Evolutionary conservation across 2,113 vertebrate genomes (phyloP).

Genomic region (Melanostigma gelatinosum): DNA sequence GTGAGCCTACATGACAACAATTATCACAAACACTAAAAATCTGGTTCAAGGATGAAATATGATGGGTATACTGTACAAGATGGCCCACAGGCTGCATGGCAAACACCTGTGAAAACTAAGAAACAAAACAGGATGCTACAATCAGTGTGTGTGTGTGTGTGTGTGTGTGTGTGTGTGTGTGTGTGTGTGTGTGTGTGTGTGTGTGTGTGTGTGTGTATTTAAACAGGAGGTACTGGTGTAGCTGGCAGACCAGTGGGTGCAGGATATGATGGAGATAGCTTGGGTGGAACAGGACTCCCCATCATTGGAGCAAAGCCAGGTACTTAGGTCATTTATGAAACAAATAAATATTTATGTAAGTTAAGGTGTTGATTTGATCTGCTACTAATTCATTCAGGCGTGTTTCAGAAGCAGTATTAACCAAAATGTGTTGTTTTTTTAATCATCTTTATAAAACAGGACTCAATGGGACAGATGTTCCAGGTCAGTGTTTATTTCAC

Average conservation of each 20-base stretch:
- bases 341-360: background rate
- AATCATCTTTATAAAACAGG: constrained; percentile 55
- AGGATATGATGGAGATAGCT: constrained; percentile 63
- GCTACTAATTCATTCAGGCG: background rate
- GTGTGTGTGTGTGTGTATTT: constrained; percentile 22
- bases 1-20: background rate
- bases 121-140: background rate
- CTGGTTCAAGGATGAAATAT: background rate
- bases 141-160: constrained; percentile 20
- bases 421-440: background rate
- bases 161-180: constrained; percentile 11
- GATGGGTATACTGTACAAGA: background rate
- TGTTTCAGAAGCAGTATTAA: background rate
- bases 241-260: constrained; percentile 59
- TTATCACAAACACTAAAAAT: background rate
- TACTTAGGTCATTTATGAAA: constrained; percentile 38
- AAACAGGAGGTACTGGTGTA: constrained; percentile 68
- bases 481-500: constrained; percentile 65
- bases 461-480: constrained; percentile 65
- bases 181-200: constrained; percentile 18
- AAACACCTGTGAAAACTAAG: background rate
- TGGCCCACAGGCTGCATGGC: background rate
- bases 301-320: constrained; percentile 78
- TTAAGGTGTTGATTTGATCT: background rate
- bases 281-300: constrained; percentile 79